Evolutionary conservation across 2,888 invertebrate genomes (phyloP).

Genomic region (Perizoma affinitatum): DNA sequence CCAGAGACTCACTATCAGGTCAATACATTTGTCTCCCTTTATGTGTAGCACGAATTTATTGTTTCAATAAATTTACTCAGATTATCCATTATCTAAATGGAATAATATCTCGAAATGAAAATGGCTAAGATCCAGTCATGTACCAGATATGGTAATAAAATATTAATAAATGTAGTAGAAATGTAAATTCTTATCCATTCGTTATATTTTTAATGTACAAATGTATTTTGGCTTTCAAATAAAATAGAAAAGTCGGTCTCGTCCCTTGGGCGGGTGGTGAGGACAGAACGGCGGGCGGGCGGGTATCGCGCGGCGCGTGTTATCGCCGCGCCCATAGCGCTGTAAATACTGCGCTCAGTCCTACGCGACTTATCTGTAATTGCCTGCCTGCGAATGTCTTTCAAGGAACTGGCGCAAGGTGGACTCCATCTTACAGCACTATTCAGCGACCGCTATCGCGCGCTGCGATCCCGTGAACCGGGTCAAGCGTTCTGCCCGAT

Average conservation of each 20-base stretch:
- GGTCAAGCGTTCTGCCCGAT: slow-evolving; percentile 67
- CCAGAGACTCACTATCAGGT: slow-evolving; percentile 10
- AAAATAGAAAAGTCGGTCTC: slow-evolving; percentile 39
- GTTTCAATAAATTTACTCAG: slow-evolving; percentile 23
- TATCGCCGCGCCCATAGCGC: slow-evolving; percentile 69
- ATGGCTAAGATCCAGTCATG: slow-evolving; percentile 17
- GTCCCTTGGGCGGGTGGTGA: slow-evolving; percentile 37
- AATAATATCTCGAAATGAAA: slow-evolving; percentile 24
- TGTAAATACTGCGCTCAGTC: slow-evolving; percentile 78
- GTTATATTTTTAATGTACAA: slow-evolving; percentile 39
- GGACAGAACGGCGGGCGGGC: slow-evolving; percentile 27
- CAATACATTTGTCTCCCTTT: slow-evolving; percentile 19
- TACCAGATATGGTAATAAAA: slow-evolving; percentile 18
- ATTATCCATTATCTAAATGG: slow-evolving; percentile 23
- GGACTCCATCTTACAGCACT: slow-evolving; percentile 74
- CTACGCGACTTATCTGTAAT: slow-evolving; percentile 82
- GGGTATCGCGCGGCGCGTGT: slow-evolving; percentile 42
- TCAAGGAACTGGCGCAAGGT: slow-evolving; percentile 74
- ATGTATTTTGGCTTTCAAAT: slow-evolving; percentile 38
- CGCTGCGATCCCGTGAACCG: slow-evolving; percentile 63
- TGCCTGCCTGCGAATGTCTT: slow-evolving; percentile 82
- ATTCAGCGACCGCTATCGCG: slow-evolving; percentile 70
- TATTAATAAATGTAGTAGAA: slow-evolving; percentile 32
- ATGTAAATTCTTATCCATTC: slow-evolving; percentile 37
- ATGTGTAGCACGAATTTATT: slow-evolving; percentile 20